Conservation (phyloP, 2,888 invertebrate species). For the Acanthacorydalis orientalis region DNA sequence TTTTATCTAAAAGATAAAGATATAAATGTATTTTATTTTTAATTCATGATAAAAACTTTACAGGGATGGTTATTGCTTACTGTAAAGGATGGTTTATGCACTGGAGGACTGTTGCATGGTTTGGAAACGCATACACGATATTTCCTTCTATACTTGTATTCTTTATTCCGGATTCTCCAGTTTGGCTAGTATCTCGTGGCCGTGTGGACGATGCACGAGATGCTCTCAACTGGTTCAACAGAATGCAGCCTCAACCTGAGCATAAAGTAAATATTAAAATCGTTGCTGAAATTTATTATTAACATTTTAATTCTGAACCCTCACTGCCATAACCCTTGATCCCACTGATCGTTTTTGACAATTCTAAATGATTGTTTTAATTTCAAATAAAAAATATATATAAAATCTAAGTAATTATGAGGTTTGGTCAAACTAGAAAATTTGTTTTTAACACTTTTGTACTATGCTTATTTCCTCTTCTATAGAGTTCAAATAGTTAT, state of each 20-base stretch:
- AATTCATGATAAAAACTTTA: conserved; percentile 8
- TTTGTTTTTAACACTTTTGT: too few species aligned
- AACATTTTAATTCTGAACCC: too few species aligned
- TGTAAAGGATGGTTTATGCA: conserved; percentile 33
- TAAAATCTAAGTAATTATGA: too few species aligned
- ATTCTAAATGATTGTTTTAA: too few species aligned
- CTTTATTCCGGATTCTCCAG: conserved; percentile 39
- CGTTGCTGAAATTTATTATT: too few species aligned
- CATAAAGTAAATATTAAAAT: conserved; percentile 5
- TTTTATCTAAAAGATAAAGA: conserved; percentile 5
- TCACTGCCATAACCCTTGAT: too few species aligned
- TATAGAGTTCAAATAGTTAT: too few species aligned
- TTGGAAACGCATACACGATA: conserved; percentile 31
- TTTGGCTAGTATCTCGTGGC: conserved; percentile 38
- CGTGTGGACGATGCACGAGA: conserved; percentile 33
- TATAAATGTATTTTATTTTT: neutral
- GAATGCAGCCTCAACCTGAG: conserved; percentile 23
- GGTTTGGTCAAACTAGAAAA: too few species aligned
- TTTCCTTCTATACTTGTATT: conserved; percentile 31
- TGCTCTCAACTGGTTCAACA: conserved; percentile 31
- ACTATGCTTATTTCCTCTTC: too few species aligned
- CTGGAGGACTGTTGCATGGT: conserved; percentile 39
- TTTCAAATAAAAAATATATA: too few species aligned
- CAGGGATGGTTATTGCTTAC: conserved; percentile 38
- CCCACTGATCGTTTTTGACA: too few species aligned